Conservation (phyloP, 2,888 invertebrate genomes). For the Lasiommata megera region DNA sequence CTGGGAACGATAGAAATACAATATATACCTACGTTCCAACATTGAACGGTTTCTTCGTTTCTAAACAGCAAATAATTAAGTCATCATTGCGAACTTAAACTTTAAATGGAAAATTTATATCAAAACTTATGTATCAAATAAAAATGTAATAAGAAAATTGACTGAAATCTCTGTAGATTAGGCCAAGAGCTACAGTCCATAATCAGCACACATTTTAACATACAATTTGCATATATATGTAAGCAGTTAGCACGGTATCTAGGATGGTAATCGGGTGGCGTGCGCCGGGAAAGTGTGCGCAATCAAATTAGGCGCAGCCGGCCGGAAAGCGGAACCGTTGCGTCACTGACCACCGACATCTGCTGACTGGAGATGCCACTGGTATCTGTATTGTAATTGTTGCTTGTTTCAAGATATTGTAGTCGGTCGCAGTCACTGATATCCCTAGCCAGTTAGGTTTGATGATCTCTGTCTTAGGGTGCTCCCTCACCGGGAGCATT, state of each 20-base stretch:
- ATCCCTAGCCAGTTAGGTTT: too few species aligned
- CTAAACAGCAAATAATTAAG: too few species aligned
- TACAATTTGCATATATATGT: neutral
- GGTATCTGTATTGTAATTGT: neutral
- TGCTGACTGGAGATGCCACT: neutral
- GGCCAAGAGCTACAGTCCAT: neutral
- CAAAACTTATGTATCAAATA: too few species aligned
- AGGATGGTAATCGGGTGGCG: slow-evolving; percentile 6
- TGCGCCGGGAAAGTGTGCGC: slow-evolving; percentile 53
- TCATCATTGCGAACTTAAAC: too few species aligned
- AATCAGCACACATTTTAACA: neutral
- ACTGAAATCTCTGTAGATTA: too few species aligned
- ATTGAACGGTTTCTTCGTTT: too few species aligned
- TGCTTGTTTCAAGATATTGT: neutral
- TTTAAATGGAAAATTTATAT: too few species aligned
- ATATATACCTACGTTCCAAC: too few species aligned
- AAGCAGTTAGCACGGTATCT: neutral
- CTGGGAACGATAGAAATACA: too few species aligned
- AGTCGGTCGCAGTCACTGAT: neutral
- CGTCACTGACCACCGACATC: slow-evolving; percentile 46
- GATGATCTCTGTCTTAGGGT: too few species aligned
- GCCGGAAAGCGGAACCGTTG: slow-evolving; percentile 63
- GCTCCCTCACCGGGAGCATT: too few species aligned
- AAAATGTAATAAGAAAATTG: too few species aligned
- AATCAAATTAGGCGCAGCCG: slow-evolving; percentile 49